A percentile compares a stretch with the other conserved stretches of the same genome.
Evolutionary conservation across 2,888 invertebrate genomes (phyloP).

Genomic region (Polietes domitor): DNA sequence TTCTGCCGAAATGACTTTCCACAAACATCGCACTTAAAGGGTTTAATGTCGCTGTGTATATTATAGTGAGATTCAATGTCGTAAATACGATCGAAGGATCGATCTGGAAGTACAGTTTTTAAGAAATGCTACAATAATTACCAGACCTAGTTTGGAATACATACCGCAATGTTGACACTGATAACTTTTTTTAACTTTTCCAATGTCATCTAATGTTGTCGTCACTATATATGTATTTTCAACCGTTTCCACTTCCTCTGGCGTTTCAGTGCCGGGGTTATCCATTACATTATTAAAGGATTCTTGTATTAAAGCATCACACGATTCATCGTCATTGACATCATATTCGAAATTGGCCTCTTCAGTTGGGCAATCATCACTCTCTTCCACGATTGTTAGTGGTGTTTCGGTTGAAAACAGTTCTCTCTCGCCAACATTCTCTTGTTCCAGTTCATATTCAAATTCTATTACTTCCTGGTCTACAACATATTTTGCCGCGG

Average conservation of each 20-base stretch:
- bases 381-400: neutral
- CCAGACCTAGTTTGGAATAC: neutral
- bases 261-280: neutral
- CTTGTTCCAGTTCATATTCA: conserved; percentile 44
- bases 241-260: conserved; percentile 1
- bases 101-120: conserved; percentile 45
- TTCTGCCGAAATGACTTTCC: conserved; percentile 65
- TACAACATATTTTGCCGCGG: neutral
- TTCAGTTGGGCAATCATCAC: neutral
- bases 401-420: neutral
- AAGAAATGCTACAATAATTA: neutral
- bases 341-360: conserved; percentile 13
- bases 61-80: conserved; percentile 63
- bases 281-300: neutral
- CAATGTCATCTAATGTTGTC: conserved; percentile 52
- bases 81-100: conserved; percentile 60
- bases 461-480: conserved; percentile 49
- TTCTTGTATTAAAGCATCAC: conserved; percentile 27
- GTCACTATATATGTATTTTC: conserved; percentile 44
- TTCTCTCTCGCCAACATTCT: neutral
- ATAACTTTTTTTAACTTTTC: conserved; percentile 58
- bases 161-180: conserved; percentile 60
- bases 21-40: conserved; percentile 62
- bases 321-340: conserved; percentile 1
- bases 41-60: conserved; percentile 59